Conservation (phyloP, 2,797 vertebrate genomes). For the Cryptoblepharus egeriae region DNA sequence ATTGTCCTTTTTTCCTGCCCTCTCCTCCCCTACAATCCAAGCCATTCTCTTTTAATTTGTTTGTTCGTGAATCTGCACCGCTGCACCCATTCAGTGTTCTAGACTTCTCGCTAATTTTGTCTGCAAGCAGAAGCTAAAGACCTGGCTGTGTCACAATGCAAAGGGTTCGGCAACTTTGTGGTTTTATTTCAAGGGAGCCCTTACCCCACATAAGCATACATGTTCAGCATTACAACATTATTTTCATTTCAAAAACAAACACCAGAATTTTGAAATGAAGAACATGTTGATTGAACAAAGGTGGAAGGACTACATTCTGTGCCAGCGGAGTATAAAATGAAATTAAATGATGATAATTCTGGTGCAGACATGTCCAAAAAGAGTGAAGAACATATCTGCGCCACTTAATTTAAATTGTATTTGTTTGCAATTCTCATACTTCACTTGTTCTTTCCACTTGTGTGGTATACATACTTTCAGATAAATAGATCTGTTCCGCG, state of each 20-base stretch:
- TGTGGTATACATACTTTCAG: no score
- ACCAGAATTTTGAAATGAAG: not conserved
- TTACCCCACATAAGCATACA: not conserved
- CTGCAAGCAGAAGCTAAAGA: not conserved
- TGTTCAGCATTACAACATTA: not conserved
- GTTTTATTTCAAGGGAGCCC: not conserved
- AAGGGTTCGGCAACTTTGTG: not conserved
- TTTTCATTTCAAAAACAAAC: not conserved
- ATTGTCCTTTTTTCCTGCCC: constrained; percentile 6
- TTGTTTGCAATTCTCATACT: not conserved
- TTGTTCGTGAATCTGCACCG: not conserved
- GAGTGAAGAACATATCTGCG: no score
- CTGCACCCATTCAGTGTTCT: not conserved
- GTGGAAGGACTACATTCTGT: not conserved
- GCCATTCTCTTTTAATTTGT: not conserved
- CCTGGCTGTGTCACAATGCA: not conserved
- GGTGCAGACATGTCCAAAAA: not conserved
- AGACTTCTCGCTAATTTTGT: not conserved
- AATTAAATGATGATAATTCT: not conserved
- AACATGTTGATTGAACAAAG: not conserved
- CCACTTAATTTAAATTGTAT: not conserved
- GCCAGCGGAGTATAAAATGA: not conserved
- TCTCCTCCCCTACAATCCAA: not conserved
- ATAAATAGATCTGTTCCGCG: no score
- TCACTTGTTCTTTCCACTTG: not conserved